phyloP scores from a whole-genome alignment of 2,888 invertebrate species.

The Drosophila incognita region DNA sequence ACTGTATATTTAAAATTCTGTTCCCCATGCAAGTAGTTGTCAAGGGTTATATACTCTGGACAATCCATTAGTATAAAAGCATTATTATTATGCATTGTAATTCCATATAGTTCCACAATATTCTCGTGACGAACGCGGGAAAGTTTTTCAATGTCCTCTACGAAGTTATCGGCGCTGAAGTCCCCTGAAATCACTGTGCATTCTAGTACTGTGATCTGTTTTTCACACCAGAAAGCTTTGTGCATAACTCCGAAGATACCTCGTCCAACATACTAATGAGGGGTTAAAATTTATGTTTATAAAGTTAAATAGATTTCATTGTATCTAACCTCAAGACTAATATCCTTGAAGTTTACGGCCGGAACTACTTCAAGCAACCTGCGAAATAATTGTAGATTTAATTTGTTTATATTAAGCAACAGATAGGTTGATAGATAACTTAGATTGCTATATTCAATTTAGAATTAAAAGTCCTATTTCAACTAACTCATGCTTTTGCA shows the following conservation, averaged over 20 bases:
- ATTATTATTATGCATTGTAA: background rate
- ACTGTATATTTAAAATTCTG: background rate
- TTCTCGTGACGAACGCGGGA: constrained; percentile 1
- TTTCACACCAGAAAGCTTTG: constrained; percentile 2
- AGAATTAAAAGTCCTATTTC: background rate
- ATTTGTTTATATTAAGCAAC: background rate
- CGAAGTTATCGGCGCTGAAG: too few relatives aligned
- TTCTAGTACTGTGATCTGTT: background rate
- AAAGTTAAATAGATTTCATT: background rate
- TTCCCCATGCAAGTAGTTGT: constrained; percentile 13
- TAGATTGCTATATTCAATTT: background rate
- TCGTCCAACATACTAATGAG: background rate
- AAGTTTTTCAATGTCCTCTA: background rate
- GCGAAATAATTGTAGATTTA: background rate
- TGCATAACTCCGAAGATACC: background rate
- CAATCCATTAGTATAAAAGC: constrained; percentile 2
- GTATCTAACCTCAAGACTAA: background rate
- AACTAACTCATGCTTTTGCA: background rate
- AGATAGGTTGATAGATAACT: background rate
- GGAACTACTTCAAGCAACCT: background rate
- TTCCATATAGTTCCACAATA: constrained; percentile 15
- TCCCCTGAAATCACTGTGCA: background rate
- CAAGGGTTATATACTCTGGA: constrained; percentile 5
- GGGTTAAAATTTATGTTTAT: background rate
- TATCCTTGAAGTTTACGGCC: background rate